These are phyloP conservation scores for Sylvietta virens DNA, from an alignment of 2,113 vertebrate species.

Conservation along the genomic window DNA sequence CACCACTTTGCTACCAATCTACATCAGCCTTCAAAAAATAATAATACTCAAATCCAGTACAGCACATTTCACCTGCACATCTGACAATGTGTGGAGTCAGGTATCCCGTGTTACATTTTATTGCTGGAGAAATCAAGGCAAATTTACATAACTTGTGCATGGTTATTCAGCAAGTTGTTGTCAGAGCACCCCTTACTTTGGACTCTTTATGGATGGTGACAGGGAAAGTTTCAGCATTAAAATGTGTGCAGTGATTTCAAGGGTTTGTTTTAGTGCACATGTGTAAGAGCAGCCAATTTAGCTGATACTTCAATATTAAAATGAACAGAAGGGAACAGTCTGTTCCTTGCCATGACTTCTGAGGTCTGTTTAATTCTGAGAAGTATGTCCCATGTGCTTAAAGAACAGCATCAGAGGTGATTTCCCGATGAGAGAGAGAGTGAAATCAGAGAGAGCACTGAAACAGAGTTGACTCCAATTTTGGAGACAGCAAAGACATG, in stretches of 20 bases:
- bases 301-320: neutral
- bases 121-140: neutral
- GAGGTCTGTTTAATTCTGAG: neutral
- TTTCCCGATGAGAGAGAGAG: neutral
- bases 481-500: neutral
- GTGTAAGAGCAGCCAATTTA: neutral
- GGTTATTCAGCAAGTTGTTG: neutral
- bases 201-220: neutral
- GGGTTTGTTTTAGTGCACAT: neutral
- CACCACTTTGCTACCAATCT: neutral
- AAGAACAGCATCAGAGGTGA: neutral
- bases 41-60: neutral
- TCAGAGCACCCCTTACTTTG: neutral
- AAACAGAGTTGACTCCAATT: neutral
- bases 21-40: neutral
- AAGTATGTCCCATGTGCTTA: neutral
- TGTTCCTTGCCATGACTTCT: neutral
- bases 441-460: neutral
- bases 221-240: neutral
- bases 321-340: neutral
- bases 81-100: neutral
- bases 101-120: neutral
- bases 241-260: neutral
- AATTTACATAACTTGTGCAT: neutral
- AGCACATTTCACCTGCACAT: neutral